phyloP scores from a whole-genome alignment of 2,888 invertebrate genomes.

The Lamellibrachia columna region DNA sequence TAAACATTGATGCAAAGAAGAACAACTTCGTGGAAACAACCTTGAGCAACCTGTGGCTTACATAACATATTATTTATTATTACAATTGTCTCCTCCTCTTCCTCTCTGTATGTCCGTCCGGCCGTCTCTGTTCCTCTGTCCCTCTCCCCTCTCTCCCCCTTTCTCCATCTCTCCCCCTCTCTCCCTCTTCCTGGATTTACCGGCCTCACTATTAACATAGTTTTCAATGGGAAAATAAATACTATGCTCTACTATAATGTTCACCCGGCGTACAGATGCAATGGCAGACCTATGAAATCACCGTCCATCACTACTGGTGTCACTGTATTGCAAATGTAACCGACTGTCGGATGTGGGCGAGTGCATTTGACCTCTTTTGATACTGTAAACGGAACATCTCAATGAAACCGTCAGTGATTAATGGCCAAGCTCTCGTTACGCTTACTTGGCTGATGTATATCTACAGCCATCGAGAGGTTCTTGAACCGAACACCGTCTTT shows the following conservation, averaged over 20 bases:
- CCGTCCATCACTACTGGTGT: neutral
- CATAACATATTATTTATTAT: neutral
- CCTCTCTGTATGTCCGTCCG: too few relatives aligned
- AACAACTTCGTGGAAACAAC: neutral
- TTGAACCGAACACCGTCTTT: slow-evolving; percentile 2
- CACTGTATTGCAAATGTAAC: neutral
- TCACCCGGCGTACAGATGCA: neutral
- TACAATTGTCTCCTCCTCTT: neutral
- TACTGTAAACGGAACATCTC: neutral
- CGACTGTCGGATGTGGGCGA: neutral
- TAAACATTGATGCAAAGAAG: neutral
- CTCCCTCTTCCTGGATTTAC: neutral
- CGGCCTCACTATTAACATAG: neutral
- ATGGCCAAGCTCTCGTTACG: neutral
- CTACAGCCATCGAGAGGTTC: neutral
- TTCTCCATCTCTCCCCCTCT: too few relatives aligned
- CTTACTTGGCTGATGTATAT: neutral
- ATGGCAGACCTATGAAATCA: neutral
- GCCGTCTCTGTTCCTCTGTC: too few relatives aligned
- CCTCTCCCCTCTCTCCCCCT: too few relatives aligned
- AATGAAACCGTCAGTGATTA: neutral
- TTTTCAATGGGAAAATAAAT: neutral
- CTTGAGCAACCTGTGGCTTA: neutral
- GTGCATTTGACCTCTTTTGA: neutral
- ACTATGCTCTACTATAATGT: neutral